Percentiles rank a stretch among this genome's conserved stretches.
phyloP scores from a whole-genome alignment of 2,113 vertebrate species.

The Larimichthys polyactis region DNA sequence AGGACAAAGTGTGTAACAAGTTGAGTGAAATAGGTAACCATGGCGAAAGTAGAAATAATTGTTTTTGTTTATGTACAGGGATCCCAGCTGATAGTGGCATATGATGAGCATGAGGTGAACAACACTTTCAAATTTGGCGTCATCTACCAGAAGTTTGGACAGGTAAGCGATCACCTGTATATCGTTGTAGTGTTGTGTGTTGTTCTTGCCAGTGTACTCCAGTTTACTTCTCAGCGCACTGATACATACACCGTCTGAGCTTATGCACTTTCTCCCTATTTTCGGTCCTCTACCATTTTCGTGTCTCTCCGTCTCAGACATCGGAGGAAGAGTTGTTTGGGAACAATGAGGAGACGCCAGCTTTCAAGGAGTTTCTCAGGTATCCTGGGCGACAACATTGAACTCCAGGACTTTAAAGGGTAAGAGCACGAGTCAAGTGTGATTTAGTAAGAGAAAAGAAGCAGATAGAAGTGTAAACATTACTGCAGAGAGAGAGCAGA shows the following conservation, averaged over 20 bases:
- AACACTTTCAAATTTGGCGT: conserved; percentile 98
- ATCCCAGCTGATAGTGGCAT: conserved; percentile 94
- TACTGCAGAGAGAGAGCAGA: neutral
- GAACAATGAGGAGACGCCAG: conserved; percentile 92
- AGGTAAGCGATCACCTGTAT: conserved; percentile 85
- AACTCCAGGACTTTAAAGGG: conserved; percentile 97
- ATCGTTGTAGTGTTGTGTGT: neutral
- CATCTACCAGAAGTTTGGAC: conserved; percentile 95
- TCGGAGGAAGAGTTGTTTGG: conserved; percentile 94
- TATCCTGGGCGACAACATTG: conserved; percentile 90
- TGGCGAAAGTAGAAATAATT: neutral
- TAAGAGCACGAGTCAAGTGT: conserved; percentile 63
- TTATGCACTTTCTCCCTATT: neutral
- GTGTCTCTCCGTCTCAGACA: conserved; percentile 81
- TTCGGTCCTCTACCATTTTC: neutral
- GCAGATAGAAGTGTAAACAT: neutral
- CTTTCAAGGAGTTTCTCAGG: conserved; percentile 92
- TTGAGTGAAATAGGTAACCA: neutral
- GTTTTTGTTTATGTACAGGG: conserved; percentile 82
- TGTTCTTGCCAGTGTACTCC: neutral
- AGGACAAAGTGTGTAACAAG: conserved; percentile 7
- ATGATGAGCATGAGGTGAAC: conserved; percentile 97
- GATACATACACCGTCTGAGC: neutral
- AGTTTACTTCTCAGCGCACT: neutral
- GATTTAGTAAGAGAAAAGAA: neutral